Evolutionary conservation across 2,797 vertebrate genomes (phyloP), one percentile per base, ranked within the genome.

Genomic region (Xenopus petersii): DNA sequence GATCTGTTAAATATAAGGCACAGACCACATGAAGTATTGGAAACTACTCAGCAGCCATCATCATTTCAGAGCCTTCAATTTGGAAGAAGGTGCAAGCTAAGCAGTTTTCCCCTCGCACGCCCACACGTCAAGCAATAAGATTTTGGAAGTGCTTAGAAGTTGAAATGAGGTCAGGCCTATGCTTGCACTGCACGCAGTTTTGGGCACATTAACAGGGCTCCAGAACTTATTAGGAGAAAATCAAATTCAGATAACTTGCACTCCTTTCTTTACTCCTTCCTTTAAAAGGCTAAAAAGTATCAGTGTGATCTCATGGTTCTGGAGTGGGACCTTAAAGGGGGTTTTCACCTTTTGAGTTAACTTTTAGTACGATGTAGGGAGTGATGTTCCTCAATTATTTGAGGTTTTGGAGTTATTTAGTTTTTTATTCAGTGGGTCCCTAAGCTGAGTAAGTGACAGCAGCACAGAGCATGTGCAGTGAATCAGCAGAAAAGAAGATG

Each of bases 1-100:
- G 75, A 81, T 0, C 30, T 74, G 81, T 75, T 84, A 84, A 88
- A 83, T 82, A 85, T 77, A 83, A 75, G 81, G 76, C 81, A 78
- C 83, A 84, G 81, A 82, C 81, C 81, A 80, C 79, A 77, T 81
- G 56, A 60, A 81, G 80, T 81, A 80, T 80, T 82, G 82, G 82
- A 82, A 80, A 76, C 75, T 80, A 73, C 75, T 82, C 83, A 82
- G 77, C 71, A 71, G 71, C 61, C 80, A 79, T 86, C 81, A 73
- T 68, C 59, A 26, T 86, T 84, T 83, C 79, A 63, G 70, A 73
- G 70, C 15, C 70, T 66, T 74, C 61, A 66, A 73, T 78, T 78
- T 69, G 74, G 70, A 69, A 30, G 74, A 77, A 17, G 55, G 71
- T 82, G 80, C 78, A 79, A 84, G 74, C 62, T 81, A 70, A 80